These are phyloP conservation scores for Anguilla pacifica DNA, from an alignment of 2,797 vertebrate genomes.

Conservation along the genomic window DNA sequence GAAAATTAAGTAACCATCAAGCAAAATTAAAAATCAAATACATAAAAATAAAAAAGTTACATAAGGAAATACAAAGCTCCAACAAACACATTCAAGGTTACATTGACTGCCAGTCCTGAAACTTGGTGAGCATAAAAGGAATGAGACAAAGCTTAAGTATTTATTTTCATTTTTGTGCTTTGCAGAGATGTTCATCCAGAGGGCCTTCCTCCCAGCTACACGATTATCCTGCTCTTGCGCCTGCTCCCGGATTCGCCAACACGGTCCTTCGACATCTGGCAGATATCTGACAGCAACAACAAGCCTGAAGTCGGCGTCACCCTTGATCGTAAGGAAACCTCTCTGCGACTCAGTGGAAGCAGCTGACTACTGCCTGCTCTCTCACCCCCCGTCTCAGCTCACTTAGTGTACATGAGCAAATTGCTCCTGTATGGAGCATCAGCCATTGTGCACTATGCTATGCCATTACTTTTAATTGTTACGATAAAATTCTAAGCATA, in stretches of 20 bases:
- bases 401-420: background rate
- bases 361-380: conserved; percentile 15
- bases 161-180: conserved; percentile 1
- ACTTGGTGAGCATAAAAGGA: background rate
- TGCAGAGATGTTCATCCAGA: conserved; percentile 93
- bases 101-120: background rate
- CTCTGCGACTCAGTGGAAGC: background rate
- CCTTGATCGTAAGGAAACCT: conserved; percentile 84
- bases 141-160: background rate
- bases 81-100: background rate
- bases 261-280: conserved; percentile 96
- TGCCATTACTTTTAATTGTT: too few relatives aligned
- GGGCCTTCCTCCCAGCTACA: conserved; percentile 90
- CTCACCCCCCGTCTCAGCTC: background rate
- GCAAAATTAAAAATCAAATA: background rate
- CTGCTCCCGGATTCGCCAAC: conserved; percentile 86
- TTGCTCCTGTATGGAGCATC: too few relatives aligned
- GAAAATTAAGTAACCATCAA: background rate
- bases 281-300: conserved; percentile 90
- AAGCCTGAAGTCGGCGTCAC: conserved; percentile 94
- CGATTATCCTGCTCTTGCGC: conserved; percentile 91
- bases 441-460: too few relatives aligned
- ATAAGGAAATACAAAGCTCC: background rate
- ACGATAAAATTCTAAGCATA: too few relatives aligned
- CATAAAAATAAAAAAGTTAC: background rate